phyloP scores from a whole-genome alignment of 2,113 vertebrate species.

The Rhagologus leucostigma region DNA sequence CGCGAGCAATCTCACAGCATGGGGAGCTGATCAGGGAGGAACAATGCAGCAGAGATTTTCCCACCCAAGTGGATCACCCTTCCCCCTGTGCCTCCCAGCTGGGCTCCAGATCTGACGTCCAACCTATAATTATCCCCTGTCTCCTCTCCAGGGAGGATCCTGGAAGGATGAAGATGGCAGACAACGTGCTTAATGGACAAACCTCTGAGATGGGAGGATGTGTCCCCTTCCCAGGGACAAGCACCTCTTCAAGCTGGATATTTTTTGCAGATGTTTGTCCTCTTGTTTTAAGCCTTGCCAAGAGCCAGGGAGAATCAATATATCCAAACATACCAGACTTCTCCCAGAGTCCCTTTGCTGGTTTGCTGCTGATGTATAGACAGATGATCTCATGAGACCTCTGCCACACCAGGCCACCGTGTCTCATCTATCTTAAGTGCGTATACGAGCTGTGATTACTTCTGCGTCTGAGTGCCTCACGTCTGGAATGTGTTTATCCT shows the following conservation, averaged over 20 bases:
- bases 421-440: slow-evolving; percentile 56
- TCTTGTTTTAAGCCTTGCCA: not conserved
- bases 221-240: not conserved
- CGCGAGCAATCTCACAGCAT: accelerated
- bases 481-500: slow-evolving; percentile 10
- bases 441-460: slow-evolving; percentile 8
- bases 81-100: not conserved
- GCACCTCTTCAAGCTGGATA: not conserved
- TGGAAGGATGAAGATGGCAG: not conserved
- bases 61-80: not conserved
- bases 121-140: not conserved
- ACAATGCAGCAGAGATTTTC: not conserved
- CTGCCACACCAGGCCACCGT: not conserved
- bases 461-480: not conserved
- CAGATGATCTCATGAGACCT: slow-evolving; percentile 59
- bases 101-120: accelerated
- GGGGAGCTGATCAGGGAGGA: not conserved
- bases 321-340: not conserved
- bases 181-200: not conserved
- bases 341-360: slow-evolving; percentile 35
- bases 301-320: slow-evolving; percentile 31
- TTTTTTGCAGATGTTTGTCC: not conserved
- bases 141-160: not conserved
- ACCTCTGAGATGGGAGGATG: not conserved
- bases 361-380: slow-evolving; percentile 56